A percentile compares a stretch with the other conserved stretches of the same genome.
phyloP scores from a whole-genome alignment of 2,888 invertebrate species.

The Mythimna lalbum region DNA sequence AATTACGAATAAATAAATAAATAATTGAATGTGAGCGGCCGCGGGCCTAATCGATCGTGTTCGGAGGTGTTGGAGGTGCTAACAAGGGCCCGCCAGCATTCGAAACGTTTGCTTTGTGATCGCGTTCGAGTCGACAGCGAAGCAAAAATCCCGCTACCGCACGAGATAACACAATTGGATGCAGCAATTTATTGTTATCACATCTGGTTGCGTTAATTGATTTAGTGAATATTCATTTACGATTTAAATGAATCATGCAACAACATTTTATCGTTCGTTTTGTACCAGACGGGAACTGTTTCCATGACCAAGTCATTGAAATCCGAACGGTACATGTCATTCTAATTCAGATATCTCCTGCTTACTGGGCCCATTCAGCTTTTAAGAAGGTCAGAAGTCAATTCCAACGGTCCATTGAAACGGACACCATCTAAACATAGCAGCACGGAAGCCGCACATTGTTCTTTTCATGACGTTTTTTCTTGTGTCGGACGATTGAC shows the following conservation, averaged over 20 bases:
- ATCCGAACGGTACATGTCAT: background rate
- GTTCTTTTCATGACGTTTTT: conserved; percentile 81
- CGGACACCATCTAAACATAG: conserved; percentile 82
- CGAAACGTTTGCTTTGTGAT: conserved; percentile 64
- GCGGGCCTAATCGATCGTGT: conserved; percentile 88
- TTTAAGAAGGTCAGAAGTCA: conserved; percentile 65
- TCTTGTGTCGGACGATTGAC: conserved; percentile 81
- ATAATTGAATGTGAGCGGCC: conserved; percentile 91
- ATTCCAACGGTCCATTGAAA: conserved; percentile 70
- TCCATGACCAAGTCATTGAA: background rate
- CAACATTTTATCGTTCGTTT: background rate
- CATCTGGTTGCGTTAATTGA: conserved; percentile 48
- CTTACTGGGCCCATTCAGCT: conserved; percentile 34
- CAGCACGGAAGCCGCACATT: conserved; percentile 81
- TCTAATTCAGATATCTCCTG: conserved; percentile 18
- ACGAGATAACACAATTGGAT: conserved; percentile 57
- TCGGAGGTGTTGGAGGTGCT: conserved; percentile 84
- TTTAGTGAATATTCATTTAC: conserved; percentile 37
- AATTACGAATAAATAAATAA: conserved; percentile 91
- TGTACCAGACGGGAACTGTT: background rate
- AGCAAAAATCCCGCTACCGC: conserved; percentile 65
- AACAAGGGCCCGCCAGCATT: conserved; percentile 82
- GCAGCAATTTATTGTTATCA: conserved; percentile 58
- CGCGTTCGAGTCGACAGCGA: conserved; percentile 48
- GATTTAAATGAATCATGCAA: conserved; percentile 25